A percentile compares a stretch with the other conserved stretches of the same genome.
These are phyloP conservation scores for Chaitophorus viminalis DNA, from an alignment of 2,888 invertebrate genomes.

Conservation along the genomic window DNA sequence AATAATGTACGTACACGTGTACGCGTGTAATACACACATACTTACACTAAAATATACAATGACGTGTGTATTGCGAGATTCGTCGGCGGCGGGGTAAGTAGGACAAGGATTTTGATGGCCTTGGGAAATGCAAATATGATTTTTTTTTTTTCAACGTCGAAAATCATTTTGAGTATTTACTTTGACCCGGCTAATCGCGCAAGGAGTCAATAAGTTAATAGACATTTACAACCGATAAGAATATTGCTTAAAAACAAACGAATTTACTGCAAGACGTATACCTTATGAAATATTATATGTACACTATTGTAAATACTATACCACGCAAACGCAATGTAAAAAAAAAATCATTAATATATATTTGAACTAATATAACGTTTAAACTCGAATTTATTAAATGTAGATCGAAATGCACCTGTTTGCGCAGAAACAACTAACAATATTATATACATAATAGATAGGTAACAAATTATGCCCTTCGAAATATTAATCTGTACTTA, in stretches of 20 bases:
- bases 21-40: not conserved
- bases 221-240: constrained; percentile 9
- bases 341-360: too few species aligned
- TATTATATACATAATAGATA: not conserved
- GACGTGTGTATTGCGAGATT: not conserved
- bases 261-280: not conserved
- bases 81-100: not conserved
- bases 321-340: too few species aligned
- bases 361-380: not conserved
- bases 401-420: not conserved
- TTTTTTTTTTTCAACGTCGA: not conserved
- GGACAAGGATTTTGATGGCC: constrained; percentile 43
- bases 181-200: constrained; percentile 12
- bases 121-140: constrained; percentile 24
- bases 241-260: not conserved
- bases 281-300: too few species aligned
- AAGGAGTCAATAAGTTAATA: not conserved
- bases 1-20: not conserved
- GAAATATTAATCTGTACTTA: not conserved
- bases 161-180: constrained; percentile 11
- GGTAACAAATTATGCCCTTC: not conserved
- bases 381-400: not conserved
- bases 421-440: not conserved
- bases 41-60: not conserved
- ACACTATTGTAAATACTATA: too few species aligned